Conservation (phyloP, 1,140 invertebrate genomes). For the Pachypsylla venusta region DNA sequence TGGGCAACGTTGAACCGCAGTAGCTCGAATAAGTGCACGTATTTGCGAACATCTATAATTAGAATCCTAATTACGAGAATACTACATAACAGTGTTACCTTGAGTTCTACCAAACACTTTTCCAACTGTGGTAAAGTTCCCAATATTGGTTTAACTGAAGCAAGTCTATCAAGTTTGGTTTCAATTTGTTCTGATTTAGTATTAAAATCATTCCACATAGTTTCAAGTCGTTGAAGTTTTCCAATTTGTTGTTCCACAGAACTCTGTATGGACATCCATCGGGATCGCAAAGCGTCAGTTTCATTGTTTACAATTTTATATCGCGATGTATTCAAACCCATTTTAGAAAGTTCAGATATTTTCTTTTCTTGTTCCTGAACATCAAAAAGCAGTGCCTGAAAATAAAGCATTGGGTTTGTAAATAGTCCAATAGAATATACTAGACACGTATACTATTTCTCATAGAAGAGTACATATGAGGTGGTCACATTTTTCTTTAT, state of each 20-base stretch:
- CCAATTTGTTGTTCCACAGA: slow-evolving; percentile 51
- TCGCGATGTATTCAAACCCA: slow-evolving; percentile 54
- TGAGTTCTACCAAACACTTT: slow-evolving; percentile 49
- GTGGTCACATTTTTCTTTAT: too few relatives aligned
- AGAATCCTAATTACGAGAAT: too few relatives aligned
- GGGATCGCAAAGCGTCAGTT: slow-evolving; percentile 60
- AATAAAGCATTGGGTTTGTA: too few relatives aligned
- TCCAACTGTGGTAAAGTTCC: slow-evolving; percentile 52
- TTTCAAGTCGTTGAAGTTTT: slow-evolving; percentile 61
- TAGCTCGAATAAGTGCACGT: not conserved
- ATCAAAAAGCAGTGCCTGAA: slow-evolving; percentile 33
- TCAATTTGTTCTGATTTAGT: slow-evolving; percentile 50
- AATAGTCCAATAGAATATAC: too few relatives aligned
- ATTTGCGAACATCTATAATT: too few relatives aligned
- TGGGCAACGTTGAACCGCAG: too few relatives aligned
- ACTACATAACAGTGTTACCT: too few relatives aligned
- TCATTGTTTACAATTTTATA: slow-evolving; percentile 61
- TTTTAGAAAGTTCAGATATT: slow-evolving; percentile 50
- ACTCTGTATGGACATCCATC: slow-evolving; percentile 61
- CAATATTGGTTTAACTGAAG: slow-evolving; percentile 37
- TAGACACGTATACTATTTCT: too few relatives aligned
- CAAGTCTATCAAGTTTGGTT: slow-evolving; percentile 50
- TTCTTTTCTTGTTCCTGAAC: slow-evolving; percentile 32
- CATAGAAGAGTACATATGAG: too few relatives aligned
- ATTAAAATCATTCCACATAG: slow-evolving; percentile 66